Evolutionary conservation across 1,140 invertebrate species (phyloP), one percentile per base, ranked within the genome.

Genomic region (Yoshiicerus persimilis): DNA sequence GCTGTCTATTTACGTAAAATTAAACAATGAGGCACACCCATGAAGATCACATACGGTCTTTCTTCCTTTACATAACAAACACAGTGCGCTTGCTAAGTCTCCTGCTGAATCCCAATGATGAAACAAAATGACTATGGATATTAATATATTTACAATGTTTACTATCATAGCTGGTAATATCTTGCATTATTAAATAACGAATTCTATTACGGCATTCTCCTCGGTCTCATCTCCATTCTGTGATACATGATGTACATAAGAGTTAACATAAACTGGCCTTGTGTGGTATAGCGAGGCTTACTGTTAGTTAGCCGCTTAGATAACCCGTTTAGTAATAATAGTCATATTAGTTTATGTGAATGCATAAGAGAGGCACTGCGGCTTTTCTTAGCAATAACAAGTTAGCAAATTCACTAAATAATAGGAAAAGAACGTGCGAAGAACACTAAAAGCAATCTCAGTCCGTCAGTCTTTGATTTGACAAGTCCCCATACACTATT

Each of bases 21-120:
- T 88, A 84, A 87, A 88, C 86, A 89, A 87, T 85, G 88, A 88
- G 88, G 87, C 86, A 88, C 86, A 89, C 87, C 84, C 87, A 86
- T 39, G 36, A 84, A 83, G 86, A 38, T 75, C n/a, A 87, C 34
- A 38, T 64, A 86, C 41, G 32, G n/a, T 36, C 27, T 20, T 32
- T 27, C 83, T 36, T 47, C 32, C 56, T 64, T n/a, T 70, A 30
- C 66, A 30, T 30, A 32, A 16, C 30, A 23, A 38, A 80, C 75
- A 34, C 32, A 36, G 13, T 34, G n/a, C 39, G 25, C 62, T n/a
- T 64, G n/a, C 62, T 85, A 34, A 39, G 62, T 10, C 83, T 88
- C 70, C 56, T 64, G 62, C 62, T 47, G 41, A 83, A 62, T 70
- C 62, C 64, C 32, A 62, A 88, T 41, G 84, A 64, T 36, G 16